phyloP scores from a whole-genome alignment of 1,140 invertebrate species.

The Euwallacea similis region DNA sequence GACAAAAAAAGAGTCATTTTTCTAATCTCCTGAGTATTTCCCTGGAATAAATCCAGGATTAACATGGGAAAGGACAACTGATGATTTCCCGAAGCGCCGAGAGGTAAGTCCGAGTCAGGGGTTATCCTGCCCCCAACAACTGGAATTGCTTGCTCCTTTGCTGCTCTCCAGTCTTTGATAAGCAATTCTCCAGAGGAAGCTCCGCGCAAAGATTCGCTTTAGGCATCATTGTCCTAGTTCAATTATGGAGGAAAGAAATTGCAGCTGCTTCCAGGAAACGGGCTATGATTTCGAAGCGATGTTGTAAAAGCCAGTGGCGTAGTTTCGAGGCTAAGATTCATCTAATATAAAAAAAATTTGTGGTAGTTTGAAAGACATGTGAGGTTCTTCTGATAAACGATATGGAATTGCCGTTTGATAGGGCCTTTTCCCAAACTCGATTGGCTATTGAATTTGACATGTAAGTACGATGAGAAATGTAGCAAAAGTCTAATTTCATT shows the following conservation, averaged over 20 bases:
- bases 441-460: no score
- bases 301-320: no score
- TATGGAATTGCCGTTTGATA: no score
- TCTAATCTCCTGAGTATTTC: slow-evolving; percentile 22
- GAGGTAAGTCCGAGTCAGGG: slow-evolving; percentile 31
- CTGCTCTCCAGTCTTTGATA: slow-evolving; percentile 37
- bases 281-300: background rate
- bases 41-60: slow-evolving; percentile 43
- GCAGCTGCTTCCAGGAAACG: background rate
- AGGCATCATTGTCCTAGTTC: slow-evolving; percentile 25
- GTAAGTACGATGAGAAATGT: no score
- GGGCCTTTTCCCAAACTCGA: no score
- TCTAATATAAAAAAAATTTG: no score
- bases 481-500: no score
- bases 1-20: background rate
- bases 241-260: slow-evolving; percentile 18
- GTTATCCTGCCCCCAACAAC: slow-evolving; percentile 34
- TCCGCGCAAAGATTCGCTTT: slow-evolving; percentile 27
- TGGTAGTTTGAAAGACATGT: no score
- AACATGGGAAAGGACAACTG: slow-evolving; percentile 43
- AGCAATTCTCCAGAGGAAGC: slow-evolving; percentile 36
- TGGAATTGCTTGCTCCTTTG: slow-evolving; percentile 37
- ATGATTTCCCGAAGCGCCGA: slow-evolving; percentile 42
- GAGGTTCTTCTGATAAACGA: no score
- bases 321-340: no score